Evolutionary conservation across 2,113 vertebrate species (phyloP).

Genomic region (Papio anubis): DNA sequence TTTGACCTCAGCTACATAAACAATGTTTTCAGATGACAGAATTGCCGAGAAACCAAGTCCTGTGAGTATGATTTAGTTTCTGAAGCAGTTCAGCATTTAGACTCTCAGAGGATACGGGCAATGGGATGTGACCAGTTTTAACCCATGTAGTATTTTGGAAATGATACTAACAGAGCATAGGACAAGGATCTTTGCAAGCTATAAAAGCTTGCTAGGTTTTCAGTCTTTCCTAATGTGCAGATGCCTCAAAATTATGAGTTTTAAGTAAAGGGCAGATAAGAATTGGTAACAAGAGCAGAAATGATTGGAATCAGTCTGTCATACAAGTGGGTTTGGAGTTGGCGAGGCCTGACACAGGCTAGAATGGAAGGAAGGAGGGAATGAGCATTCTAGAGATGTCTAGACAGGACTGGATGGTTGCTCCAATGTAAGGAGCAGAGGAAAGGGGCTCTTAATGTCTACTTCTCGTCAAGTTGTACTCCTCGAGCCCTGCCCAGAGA

Average conservation of each 20-base stretch:
- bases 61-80: background rate
- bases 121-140: background rate
- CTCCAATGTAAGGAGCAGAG: background rate
- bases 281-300: conserved; percentile 63
- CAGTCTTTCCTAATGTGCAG: background rate
- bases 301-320: conserved; percentile 60
- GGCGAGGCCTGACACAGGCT: background rate
- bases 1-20: conserved; percentile 54
- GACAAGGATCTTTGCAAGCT: background rate
- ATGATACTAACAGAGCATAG: background rate
- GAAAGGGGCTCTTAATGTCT: background rate
- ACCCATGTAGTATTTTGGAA: background rate
- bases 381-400: fast-evolving
- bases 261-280: conserved; percentile 67
- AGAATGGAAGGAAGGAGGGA: background rate
- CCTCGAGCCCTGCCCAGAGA: background rate
- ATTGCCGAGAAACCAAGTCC: background rate
- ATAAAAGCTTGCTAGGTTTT: conserved; percentile 3
- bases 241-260: conserved; percentile 55
- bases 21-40: conserved; percentile 55
- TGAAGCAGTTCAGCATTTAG: background rate
- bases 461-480: background rate
- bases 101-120: background rate
- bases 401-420: background rate
- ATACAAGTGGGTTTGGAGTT: background rate